phyloP scores from a whole-genome alignment of 1,140 invertebrate species.

The Caenorhabditis inopinata region DNA sequence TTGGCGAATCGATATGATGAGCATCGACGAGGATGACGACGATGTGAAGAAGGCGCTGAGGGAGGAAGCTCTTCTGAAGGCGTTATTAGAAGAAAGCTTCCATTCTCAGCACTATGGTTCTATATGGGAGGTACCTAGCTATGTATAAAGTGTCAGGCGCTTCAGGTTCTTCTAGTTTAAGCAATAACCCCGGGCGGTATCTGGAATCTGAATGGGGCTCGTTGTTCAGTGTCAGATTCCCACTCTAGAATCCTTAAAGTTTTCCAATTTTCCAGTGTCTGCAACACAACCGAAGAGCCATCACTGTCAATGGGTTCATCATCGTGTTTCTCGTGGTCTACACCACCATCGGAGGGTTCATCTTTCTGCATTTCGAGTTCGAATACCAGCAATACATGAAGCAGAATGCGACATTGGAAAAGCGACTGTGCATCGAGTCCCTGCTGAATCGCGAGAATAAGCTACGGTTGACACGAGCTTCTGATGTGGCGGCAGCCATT shows the following conservation, averaged over 20 bases:
- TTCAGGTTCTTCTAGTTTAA: no score
- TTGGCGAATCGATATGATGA: not conserved
- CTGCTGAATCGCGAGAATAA: conserved; percentile 37
- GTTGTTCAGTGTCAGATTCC: no score
- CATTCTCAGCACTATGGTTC: conserved; percentile 19
- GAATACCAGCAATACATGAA: conserved; percentile 42
- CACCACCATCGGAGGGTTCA: conserved; percentile 55
- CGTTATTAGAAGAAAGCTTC: not conserved
- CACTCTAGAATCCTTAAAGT: not conserved
- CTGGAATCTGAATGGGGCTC: no score
- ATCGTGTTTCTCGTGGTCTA: conserved; percentile 56
- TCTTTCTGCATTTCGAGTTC: conserved; percentile 59
- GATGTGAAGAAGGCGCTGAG: not conserved
- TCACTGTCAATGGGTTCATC: conserved; percentile 55
- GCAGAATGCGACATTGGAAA: conserved; percentile 47
- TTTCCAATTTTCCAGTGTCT: conserved; percentile 50
- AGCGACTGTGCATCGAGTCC: conserved; percentile 50
- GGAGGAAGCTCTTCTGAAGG: conserved; percentile 4
- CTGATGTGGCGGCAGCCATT: conserved; percentile 40
- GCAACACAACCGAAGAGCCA: conserved; percentile 52
- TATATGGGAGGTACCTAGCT: not conserved
- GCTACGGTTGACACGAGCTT: conserved; percentile 38
- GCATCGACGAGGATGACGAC: not conserved
- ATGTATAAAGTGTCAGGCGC: no score
- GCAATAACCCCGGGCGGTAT: no score